Percentiles rank a stretch among this genome's conserved stretches.
Evolutionary conservation across 2,797 vertebrate genomes (phyloP).

Genomic region (Loriculus beryllinus): DNA sequence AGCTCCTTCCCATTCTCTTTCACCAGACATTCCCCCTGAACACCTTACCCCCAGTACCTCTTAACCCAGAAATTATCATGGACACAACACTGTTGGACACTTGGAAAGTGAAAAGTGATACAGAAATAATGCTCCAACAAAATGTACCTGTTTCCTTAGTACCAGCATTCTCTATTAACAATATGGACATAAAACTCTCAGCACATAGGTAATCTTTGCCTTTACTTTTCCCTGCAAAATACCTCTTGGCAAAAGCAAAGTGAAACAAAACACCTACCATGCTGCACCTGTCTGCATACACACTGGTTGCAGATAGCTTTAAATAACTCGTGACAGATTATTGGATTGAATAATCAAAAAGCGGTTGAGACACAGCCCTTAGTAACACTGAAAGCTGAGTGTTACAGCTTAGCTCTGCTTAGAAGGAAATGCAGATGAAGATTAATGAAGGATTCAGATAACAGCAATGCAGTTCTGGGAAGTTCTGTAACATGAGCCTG

Average conservation of each 20-base stretch:
- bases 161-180: neutral
- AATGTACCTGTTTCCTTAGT: neutral
- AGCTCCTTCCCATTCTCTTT: neutral
- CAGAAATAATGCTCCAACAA: neutral
- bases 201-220: neutral
- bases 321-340: neutral
- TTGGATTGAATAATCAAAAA: neutral
- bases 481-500: neutral
- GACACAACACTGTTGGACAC: neutral
- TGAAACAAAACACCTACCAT: neutral
- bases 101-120: neutral
- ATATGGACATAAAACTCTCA: neutral
- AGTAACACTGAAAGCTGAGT: neutral
- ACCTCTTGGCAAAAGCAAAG: neutral
- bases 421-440: neutral
- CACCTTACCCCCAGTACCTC: neutral
- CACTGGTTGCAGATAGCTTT: accelerated
- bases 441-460: neutral
- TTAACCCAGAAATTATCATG: neutral
- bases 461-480: neutral
- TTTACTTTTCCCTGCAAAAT: neutral
- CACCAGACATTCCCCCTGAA: neutral
- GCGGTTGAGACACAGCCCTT: neutral
- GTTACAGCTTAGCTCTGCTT: neutral
- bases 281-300: neutral